Percentiles rank a stretch among this genome's conserved stretches.
These are phyloP conservation scores for Hirtodrosophila cameraria DNA, from an alignment of 2,888 invertebrate species.

Conservation along the genomic window DNA sequence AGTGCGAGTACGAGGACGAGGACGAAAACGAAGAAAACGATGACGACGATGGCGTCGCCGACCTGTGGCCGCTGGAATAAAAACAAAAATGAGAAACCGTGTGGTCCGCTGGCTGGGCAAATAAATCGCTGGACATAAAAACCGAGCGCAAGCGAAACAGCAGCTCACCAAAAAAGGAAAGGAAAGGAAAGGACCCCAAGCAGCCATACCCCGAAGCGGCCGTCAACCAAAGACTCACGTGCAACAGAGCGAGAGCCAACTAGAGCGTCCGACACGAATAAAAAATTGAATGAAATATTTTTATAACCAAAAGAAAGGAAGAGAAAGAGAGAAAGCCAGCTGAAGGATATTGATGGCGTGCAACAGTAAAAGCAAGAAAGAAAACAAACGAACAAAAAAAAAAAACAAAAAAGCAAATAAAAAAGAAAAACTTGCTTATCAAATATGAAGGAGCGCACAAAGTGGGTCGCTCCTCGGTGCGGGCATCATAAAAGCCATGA, in stretches of 20 bases:
- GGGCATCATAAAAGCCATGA: slow-evolving; percentile 76
- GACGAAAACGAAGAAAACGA: slow-evolving; percentile 30
- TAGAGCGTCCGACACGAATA: slow-evolving; percentile 59
- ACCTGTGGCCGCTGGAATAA: slow-evolving; percentile 59
- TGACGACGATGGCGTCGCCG: slow-evolving; percentile 44
- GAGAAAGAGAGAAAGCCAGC: slow-evolving; percentile 4
- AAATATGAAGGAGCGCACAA: slow-evolving; percentile 77
- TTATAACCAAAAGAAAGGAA: slow-evolving; percentile 69
- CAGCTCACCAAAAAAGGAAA: slow-evolving; percentile 40
- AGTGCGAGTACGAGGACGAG: slow-evolving; percentile 36
- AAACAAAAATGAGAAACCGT: slow-evolving; percentile 75
- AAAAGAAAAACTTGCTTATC: slow-evolving; percentile 70
- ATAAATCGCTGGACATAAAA: slow-evolving; percentile 76
- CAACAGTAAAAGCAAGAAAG: slow-evolving; percentile 42
- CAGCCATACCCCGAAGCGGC: not conserved
- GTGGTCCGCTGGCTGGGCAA: slow-evolving; percentile 67
- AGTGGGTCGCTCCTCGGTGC: slow-evolving; percentile 53
- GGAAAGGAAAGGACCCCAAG: slow-evolving; percentile 6
- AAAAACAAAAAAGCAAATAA: slow-evolving; percentile 26
- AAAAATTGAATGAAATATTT: slow-evolving; percentile 81
- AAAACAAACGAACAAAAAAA: no score
- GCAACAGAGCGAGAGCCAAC: slow-evolving; percentile 48
- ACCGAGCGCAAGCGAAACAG: slow-evolving; percentile 57
- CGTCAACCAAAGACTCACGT: slow-evolving; percentile 15
- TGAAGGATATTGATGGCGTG: slow-evolving; percentile 72